phyloP scores from a whole-genome alignment of 1,140 invertebrate genomes.

The Scaptomyza graminum region DNA sequence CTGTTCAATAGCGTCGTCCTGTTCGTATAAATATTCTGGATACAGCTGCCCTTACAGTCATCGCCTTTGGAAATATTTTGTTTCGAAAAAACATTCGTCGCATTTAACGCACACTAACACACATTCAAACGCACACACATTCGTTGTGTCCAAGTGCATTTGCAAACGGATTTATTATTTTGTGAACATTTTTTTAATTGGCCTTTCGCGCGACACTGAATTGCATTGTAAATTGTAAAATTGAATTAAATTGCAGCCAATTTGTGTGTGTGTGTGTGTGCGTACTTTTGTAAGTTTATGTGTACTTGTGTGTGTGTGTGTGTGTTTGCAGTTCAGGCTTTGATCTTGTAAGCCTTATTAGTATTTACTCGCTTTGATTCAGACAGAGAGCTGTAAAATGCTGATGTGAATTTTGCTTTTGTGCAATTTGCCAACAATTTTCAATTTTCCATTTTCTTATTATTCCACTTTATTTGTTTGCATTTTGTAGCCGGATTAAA shows the following conservation, averaged over 20 bases:
- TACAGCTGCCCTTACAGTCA: constrained; percentile 30
- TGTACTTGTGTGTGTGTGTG: background rate
- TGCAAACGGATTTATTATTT: constrained; percentile 74
- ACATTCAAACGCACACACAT: background rate
- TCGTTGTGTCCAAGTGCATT: constrained; percentile 39
- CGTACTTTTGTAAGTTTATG: background rate
- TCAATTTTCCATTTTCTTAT: constrained; percentile 10
- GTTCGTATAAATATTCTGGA: background rate
- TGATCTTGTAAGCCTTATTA: constrained; percentile 50
- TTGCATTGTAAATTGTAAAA: constrained; percentile 60
- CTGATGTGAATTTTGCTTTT: constrained; percentile 31
- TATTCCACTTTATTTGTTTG: background rate
- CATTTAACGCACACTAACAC: constrained; percentile 28
- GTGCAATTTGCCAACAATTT: constrained; percentile 18
- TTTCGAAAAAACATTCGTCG: constrained; percentile 45
- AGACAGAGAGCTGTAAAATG: constrained; percentile 13
- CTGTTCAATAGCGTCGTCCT: background rate
- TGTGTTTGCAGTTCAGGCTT: constrained; percentile 2
- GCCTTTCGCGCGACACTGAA: constrained; percentile 29
- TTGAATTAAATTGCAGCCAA: constrained; percentile 75
- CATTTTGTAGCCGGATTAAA: constrained; percentile 13
- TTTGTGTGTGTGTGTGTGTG: constrained; percentile 10
- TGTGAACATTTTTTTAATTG: constrained; percentile 66
- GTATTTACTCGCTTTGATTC: constrained; percentile 41
- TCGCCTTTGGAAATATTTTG: constrained; percentile 34